Percentiles rank a stretch among this genome's conserved stretches.
These are phyloP conservation scores for Crotalus helleri DNA, from an alignment of 2,113 vertebrate species.

Conservation along the genomic window DNA sequence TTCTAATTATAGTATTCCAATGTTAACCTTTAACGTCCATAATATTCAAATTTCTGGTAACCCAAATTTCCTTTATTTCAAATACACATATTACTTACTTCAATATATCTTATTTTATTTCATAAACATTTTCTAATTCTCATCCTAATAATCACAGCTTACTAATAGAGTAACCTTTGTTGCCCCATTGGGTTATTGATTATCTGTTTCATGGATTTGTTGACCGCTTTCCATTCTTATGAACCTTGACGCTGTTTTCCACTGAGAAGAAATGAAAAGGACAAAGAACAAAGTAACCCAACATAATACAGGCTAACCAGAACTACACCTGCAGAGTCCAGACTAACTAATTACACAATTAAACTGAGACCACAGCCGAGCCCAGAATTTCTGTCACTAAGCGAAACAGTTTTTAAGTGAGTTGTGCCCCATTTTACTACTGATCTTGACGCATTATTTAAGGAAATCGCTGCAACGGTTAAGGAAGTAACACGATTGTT, in stretches of 20 bases:
- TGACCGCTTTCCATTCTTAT: background rate
- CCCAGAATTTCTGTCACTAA: background rate
- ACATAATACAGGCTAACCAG: background rate
- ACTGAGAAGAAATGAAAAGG: background rate
- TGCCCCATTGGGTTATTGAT: background rate
- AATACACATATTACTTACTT: no score
- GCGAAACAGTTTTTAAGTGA: background rate
- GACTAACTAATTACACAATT: background rate
- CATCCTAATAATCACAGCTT: no score
- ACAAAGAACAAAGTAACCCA: background rate
- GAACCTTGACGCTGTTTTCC: background rate
- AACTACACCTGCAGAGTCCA: background rate
- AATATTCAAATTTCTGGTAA: no score
- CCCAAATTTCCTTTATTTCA: no score
- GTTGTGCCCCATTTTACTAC: background rate
- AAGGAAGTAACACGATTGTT: no score
- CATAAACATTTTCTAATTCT: no score
- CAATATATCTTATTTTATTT: no score
- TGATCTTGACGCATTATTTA: background rate
- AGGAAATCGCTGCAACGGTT: background rate
- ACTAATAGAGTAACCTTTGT: no score
- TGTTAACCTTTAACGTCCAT: no score
- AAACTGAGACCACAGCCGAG: background rate
- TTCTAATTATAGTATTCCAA: no score
- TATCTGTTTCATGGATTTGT: background rate